Percentiles rank a stretch among this genome's conserved stretches.
These are phyloP conservation scores for Tamias sibiricus DNA, from an alignment of 2,113 vertebrate genomes.

Conservation along the genomic window DNA sequence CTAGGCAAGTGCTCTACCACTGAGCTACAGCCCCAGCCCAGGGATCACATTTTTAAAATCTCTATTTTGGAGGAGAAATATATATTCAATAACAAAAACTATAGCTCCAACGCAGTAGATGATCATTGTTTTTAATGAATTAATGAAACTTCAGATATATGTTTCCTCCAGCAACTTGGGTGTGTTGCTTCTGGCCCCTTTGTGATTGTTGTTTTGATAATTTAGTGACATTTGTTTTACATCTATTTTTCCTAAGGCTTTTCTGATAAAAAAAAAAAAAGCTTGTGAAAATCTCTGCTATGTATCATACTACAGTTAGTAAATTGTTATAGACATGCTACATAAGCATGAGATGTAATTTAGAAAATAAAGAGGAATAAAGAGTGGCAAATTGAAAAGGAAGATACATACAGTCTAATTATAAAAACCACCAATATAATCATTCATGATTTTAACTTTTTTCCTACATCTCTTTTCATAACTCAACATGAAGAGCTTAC, in stretches of 20 bases:
- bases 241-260: not conserved
- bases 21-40: too few species aligned
- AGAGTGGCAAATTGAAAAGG: not conserved
- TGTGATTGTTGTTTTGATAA: not conserved
- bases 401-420: too few species aligned
- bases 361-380: not conserved
- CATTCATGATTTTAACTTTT: not conserved
- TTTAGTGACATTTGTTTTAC: not conserved
- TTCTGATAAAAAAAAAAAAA: not conserved
- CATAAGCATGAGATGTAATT: not conserved
- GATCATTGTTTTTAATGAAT: not conserved
- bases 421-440: not conserved
- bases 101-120: too few species aligned
- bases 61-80: not conserved
- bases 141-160: not conserved
- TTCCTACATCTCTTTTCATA: not conserved
- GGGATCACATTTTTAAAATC: not conserved
- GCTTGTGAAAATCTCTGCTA: not conserved
- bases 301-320: not conserved
- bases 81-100: not conserved
- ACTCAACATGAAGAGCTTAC: not conserved
- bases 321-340: not conserved
- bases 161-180: not conserved
- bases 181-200: not conserved
- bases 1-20: too few species aligned